Percentiles rank a stretch among this genome's conserved stretches.
phyloP scores from a whole-genome alignment of 2,797 vertebrate genomes.

The Sitta carolinensis region DNA sequence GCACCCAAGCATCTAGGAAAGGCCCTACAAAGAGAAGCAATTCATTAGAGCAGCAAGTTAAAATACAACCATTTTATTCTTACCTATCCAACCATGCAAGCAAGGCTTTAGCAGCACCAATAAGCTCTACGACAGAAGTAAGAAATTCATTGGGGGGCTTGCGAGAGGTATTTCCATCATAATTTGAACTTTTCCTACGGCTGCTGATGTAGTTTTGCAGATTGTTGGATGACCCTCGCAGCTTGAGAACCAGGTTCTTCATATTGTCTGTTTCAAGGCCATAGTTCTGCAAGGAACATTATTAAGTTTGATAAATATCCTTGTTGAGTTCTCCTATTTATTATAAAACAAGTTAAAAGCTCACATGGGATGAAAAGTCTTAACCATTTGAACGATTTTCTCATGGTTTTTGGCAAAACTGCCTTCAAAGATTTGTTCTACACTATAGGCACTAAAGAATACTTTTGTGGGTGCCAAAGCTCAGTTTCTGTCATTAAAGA shows the following conservation, averaged over 20 bases:
- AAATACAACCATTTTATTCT: not conserved
- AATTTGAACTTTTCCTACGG: constrained; percentile 82
- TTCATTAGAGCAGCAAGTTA: not conserved
- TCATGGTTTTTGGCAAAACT: not conserved
- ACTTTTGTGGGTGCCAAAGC: not conserved
- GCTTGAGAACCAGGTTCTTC: constrained; percentile 88
- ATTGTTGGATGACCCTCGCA: constrained; percentile 83
- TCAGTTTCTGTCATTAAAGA: not conserved
- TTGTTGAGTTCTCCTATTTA: not conserved
- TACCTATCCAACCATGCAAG: constrained; percentile 93
- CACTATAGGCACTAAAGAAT: not conserved
- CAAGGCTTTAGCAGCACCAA: constrained; percentile 89
- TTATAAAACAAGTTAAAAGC: not conserved
- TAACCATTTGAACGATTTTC: not conserved
- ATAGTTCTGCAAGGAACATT: constrained; percentile 81
- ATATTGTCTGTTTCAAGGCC: constrained; percentile 92
- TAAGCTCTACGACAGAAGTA: constrained; percentile 92
- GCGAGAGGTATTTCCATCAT: constrained; percentile 79
- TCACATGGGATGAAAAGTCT: not conserved
- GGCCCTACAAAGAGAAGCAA: not conserved
- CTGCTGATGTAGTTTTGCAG: constrained; percentile 85
- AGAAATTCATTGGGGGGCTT: constrained; percentile 93
- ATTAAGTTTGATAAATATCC: not conserved
- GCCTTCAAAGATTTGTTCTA: not conserved
- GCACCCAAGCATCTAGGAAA: not conserved